phyloP scores from a whole-genome alignment of 2,797 vertebrate species.

The Diglossa cyanea region DNA sequence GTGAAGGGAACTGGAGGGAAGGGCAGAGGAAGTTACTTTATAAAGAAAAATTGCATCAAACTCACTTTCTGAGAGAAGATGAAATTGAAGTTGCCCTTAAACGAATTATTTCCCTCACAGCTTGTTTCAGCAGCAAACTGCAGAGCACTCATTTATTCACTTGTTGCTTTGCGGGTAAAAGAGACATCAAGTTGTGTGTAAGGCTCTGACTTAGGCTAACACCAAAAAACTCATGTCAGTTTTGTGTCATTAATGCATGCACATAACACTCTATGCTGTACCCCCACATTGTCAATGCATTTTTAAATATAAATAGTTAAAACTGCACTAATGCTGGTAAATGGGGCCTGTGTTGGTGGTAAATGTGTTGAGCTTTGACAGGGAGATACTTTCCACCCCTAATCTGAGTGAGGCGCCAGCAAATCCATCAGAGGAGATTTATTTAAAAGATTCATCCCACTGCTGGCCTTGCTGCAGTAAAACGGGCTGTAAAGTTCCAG shows the following conservation, averaged over 20 bases:
- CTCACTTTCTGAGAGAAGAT: not conserved
- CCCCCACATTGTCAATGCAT: not conserved
- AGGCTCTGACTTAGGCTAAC: not conserved
- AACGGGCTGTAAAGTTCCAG: not conserved
- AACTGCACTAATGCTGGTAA: not conserved
- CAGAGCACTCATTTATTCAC: not conserved
- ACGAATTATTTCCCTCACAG: not conserved
- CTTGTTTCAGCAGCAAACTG: not conserved
- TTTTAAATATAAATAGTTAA: not conserved
- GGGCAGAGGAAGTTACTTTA: not conserved
- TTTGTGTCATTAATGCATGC: not conserved
- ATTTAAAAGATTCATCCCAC: not conserved
- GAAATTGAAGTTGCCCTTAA: not conserved
- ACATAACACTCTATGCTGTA: not conserved
- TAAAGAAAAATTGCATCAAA: not conserved
- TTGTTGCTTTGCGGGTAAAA: not conserved
- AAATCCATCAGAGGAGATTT: conserved; percentile 4
- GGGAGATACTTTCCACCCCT: not conserved
- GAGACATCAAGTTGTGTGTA: not conserved
- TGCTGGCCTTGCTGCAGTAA: not conserved
- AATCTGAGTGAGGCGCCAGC: not conserved
- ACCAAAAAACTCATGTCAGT: not conserved
- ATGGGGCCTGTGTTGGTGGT: not conserved
- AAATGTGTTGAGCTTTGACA: not conserved
- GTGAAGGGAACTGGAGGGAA: not conserved